phyloP scores from a whole-genome alignment of 1,140 invertebrate species.

The Hypothenemus hampei region DNA sequence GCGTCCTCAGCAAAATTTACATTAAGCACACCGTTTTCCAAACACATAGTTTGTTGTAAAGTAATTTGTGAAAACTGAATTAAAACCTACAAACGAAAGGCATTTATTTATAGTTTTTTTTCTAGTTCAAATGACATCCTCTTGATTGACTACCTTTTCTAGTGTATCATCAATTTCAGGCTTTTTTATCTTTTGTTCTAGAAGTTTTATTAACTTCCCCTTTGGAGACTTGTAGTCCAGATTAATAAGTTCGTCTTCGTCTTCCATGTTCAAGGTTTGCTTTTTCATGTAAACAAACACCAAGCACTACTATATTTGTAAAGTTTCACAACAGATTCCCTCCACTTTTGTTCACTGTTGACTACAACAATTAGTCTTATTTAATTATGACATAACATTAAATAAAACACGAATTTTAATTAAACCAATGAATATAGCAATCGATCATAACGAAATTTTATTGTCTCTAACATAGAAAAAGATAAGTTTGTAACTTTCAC shows the following conservation, averaged over 20 bases:
- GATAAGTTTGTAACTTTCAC: no score
- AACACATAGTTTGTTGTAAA: conserved; percentile 28
- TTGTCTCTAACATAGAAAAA: no score
- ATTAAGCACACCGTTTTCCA: conserved; percentile 38
- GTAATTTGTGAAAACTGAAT: conserved; percentile 31
- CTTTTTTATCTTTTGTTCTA: conserved; percentile 36
- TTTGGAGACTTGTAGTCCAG: conserved; percentile 22
- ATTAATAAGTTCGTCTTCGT: conserved; percentile 19
- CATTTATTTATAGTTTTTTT: background rate
- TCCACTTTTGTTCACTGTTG: no score
- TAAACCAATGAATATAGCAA: no score
- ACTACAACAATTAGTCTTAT: no score
- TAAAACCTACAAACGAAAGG: conserved; percentile 34
- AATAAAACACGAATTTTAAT: no score
- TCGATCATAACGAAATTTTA: no score
- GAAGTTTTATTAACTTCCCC: conserved; percentile 28
- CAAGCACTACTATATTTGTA: background rate
- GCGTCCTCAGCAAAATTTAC: conserved; percentile 42
- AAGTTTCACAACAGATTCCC: no score
- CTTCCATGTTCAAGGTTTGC: conserved; percentile 13
- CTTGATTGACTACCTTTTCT: conserved; percentile 29
- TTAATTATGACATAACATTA: no score
- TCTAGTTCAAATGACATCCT: no score
- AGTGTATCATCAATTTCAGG: conserved; percentile 36
- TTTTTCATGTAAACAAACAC: conserved; percentile 1